Evolutionary conservation across 2,888 invertebrate genomes (phyloP).

Genomic region (Periphyllus acericola): DNA sequence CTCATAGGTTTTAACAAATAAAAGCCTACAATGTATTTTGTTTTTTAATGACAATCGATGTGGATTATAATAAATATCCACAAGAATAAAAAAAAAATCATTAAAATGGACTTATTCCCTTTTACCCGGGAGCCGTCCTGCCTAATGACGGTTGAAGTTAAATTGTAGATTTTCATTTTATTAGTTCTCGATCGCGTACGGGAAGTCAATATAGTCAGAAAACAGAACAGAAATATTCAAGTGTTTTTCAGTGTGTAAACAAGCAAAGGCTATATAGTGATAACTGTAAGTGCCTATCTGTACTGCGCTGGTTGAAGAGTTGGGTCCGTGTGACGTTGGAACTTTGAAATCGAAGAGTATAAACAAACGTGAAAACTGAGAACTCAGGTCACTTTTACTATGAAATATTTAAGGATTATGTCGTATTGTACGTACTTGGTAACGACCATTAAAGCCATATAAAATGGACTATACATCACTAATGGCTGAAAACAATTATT

Average conservation of each 20-base stretch:
- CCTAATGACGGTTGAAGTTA: neutral
- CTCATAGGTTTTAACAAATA: too few relatives aligned
- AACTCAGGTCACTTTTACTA: slow-evolving; percentile 19
- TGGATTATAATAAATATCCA: too few relatives aligned
- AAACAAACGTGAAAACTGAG: neutral
- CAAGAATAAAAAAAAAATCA: too few relatives aligned
- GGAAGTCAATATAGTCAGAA: neutral
- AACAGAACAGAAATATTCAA: neutral
- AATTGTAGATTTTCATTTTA: neutral
- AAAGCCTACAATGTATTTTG: too few relatives aligned
- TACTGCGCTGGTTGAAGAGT: neutral
- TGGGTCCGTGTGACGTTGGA: neutral
- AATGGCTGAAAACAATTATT: slow-evolving; percentile 54
- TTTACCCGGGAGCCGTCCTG: too few relatives aligned
- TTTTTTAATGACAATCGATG: too few relatives aligned
- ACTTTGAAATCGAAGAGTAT: neutral
- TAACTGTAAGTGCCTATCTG: neutral
- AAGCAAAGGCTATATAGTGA: neutral
- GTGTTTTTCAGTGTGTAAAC: neutral
- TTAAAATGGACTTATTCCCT: too few relatives aligned
- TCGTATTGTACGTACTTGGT: slow-evolving; percentile 27
- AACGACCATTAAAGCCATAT: slow-evolving; percentile 23
- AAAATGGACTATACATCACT: slow-evolving; percentile 31
- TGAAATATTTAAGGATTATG: slow-evolving; percentile 38
- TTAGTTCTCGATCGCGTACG: neutral